These are phyloP conservation scores for Tachina fera DNA, from an alignment of 2,888 invertebrate species.

Conservation along the genomic window DNA sequence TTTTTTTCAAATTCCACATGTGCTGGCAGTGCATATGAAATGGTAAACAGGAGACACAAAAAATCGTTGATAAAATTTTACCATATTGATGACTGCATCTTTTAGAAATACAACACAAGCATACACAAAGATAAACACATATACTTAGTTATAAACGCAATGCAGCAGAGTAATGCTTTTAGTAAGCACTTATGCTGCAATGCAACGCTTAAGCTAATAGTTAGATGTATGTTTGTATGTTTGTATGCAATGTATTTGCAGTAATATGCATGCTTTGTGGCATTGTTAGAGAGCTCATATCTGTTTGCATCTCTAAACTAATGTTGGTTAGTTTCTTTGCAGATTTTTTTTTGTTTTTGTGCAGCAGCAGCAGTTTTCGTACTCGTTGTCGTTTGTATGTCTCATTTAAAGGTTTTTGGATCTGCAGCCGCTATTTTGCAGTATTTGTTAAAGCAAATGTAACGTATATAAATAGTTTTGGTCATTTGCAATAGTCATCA, in stretches of 20 bases:
- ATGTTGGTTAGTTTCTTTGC: constrained; percentile 49
- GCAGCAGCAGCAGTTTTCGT: constrained; percentile 39
- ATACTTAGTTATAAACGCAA: neutral
- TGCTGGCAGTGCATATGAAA: constrained; percentile 22
- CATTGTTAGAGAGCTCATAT: constrained; percentile 54
- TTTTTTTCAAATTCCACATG: constrained; percentile 10
- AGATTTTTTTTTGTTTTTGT: neutral
- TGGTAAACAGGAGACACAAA: constrained; percentile 21
- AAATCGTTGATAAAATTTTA: constrained; percentile 27
- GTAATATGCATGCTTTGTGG: constrained; percentile 2
- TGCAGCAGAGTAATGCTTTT: neutral
- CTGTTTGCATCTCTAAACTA: constrained; percentile 62
- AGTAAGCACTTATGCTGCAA: constrained; percentile 52
- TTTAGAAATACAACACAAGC: neutral
- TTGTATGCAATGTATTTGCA: no score
- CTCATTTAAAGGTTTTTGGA: constrained; percentile 62
- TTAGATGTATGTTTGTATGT: neutral
- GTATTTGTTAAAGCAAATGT: constrained; percentile 69
- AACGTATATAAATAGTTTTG: constrained; percentile 83
- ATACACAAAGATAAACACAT: neutral
- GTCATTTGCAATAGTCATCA: constrained; percentile 83
- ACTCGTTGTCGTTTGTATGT: constrained; percentile 41
- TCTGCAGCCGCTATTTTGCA: constrained; percentile 64
- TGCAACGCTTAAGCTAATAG: constrained; percentile 13
- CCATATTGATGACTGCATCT: constrained; percentile 48